Conservation (phyloP, 2,888 invertebrate species). For the Rhodophaea formosa region DNA sequence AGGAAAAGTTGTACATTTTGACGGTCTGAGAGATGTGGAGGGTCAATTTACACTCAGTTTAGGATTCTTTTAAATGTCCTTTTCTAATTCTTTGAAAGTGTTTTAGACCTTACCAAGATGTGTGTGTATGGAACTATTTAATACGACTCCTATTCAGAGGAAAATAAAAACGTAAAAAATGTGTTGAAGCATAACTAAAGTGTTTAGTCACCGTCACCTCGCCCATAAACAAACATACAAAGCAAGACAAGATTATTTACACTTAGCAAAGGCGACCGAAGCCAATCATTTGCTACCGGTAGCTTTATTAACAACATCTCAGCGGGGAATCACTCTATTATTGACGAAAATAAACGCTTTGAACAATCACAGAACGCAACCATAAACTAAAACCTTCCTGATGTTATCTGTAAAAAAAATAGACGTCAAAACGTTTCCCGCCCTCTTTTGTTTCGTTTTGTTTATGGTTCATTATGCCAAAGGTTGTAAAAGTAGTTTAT, state of each 20-base stretch:
- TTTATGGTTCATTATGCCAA: conserved; percentile 48
- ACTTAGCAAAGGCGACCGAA: conserved; percentile 67
- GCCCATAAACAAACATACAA: conserved; percentile 39
- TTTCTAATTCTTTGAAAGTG: no score
- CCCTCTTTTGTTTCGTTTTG: conserved; percentile 47
- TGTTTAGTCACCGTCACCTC: conserved; percentile 47
- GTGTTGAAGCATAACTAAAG: conserved; percentile 41
- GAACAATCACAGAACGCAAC: conserved; percentile 69
- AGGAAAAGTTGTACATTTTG: no score
- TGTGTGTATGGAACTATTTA: not conserved
- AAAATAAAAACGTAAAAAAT: conserved; percentile 1
- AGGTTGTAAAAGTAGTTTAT: conserved; percentile 38
- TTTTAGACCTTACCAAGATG: no score
- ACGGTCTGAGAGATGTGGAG: no score
- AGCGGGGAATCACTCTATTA: conserved; percentile 53
- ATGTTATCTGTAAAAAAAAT: conserved; percentile 32
- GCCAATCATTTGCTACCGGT: conserved; percentile 77
- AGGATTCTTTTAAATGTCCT: no score
- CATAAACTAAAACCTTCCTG: conserved; percentile 45
- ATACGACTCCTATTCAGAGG: not conserved
- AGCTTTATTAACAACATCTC: conserved; percentile 55
- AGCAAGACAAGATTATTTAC: conserved; percentile 66
- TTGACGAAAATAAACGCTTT: conserved; percentile 53
- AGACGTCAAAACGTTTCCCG: conserved; percentile 67
- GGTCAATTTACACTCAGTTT: no score